Base-by-base conservation (phyloP, 2,888 invertebrate species). In the Scaptomyza tumidula region DNA sequence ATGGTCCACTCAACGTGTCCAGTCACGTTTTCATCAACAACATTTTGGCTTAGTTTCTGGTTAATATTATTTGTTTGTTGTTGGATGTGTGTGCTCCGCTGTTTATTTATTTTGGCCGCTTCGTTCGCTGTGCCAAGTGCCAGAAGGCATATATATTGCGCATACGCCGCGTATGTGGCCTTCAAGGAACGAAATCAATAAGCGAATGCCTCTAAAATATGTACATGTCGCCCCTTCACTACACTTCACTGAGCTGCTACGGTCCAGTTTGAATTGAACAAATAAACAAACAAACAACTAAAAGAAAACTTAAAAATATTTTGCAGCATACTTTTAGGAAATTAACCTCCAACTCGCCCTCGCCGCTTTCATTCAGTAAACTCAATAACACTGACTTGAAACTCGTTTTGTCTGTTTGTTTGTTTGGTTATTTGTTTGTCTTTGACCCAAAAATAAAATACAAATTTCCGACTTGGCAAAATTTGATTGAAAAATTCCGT, bases 11-110 rank as follows among this genome's bases (percentile, higher is more conserved):
- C 80, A 80, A 57, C 71, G 81, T 77, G 80, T 69, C 67, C 69
- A 79, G 86, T 86, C 86, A 81, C 86, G 83, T 81, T 82, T 78
- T 76, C 76, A 82, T 81, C 74, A 80, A 77, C 61, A 80, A 80
- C 49, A 83, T 84, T 84, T 84, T 69, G 79, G 76, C 82, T 85
- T 71, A 81, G 86, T 85, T 85, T 84, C 81, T 78, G 80, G 80
- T 85, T 80, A 85, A 80, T 85, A 81, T 85, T 80, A 84, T 83
- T 79, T 79, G 62, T 64, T 78, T 79, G 75, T 48, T 75, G 80
- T 79, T 78, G 58, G n/a, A n/a, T 50, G 46, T 61, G 39, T 39
- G 39, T 65, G 33, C 61, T 62, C 63, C 63, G 67, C 50, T 83
- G 67, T 79, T 84, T 80, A 80, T 80, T 80, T 84, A 84, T 84